Evolutionary conservation across 2,797 vertebrate genomes (phyloP).

Genomic region (Erethizon dorsatum): DNA sequence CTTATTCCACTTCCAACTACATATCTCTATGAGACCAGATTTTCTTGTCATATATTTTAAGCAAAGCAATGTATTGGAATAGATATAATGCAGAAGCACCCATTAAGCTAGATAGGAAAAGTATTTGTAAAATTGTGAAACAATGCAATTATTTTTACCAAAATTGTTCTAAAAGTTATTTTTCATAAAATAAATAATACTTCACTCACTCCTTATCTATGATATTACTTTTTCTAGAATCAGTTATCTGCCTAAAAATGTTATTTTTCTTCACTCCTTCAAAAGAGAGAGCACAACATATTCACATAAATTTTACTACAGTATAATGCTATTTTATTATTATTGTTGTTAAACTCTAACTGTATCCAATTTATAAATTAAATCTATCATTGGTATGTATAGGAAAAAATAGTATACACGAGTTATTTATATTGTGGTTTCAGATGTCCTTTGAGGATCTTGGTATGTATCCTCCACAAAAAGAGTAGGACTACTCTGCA

Average conservation of each 20-base stretch:
- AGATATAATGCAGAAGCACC: conserved; percentile 3
- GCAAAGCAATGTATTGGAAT: conserved; percentile 12
- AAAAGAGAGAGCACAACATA: not conserved
- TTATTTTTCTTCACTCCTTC: not conserved
- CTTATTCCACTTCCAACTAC: not conserved
- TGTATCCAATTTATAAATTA: not conserved
- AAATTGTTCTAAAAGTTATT: not conserved
- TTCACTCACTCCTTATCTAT: not conserved
- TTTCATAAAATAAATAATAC: conserved; percentile 28
- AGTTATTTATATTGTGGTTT: not conserved
- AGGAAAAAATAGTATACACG: not conserved
- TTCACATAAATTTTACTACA: not conserved
- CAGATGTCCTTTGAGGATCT: not conserved
- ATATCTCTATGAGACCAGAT: not conserved
- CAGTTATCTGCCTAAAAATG: not conserved
- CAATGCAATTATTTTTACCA: not conserved
- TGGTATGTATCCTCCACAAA: too few species aligned
- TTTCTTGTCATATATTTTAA: conserved; percentile 33
- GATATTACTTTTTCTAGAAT: not conserved
- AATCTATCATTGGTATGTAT: not conserved
- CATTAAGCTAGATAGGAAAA: not conserved
- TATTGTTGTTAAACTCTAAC: not conserved
- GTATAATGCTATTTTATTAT: not conserved
- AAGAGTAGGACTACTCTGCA: not conserved
- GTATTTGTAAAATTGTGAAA: conserved; percentile 7